Conservation (phyloP, 2,888 invertebrate species). For the Dexiosoma caninum region DNA sequence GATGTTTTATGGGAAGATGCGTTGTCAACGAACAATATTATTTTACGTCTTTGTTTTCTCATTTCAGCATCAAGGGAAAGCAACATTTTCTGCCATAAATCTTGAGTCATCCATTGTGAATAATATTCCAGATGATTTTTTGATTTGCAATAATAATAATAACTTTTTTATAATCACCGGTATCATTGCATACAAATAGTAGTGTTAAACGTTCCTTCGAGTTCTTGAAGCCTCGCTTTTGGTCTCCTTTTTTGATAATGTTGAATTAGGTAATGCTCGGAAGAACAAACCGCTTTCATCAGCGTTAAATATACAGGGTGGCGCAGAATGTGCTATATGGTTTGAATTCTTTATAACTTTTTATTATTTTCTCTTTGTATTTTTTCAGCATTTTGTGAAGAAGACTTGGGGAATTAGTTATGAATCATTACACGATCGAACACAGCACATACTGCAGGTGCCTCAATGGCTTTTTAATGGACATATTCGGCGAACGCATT, state of each 20-base stretch:
- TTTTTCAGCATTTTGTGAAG: too few species aligned
- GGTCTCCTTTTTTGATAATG: constrained; percentile 38
- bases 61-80: constrained; percentile 56
- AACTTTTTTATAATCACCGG: constrained; percentile 60
- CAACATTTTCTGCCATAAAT: constrained; percentile 56
- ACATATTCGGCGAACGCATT: too few species aligned
- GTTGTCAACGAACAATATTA: constrained; percentile 61
- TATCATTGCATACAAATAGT: constrained; percentile 60
- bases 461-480: too few species aligned
- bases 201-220: constrained; percentile 54
- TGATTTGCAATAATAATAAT: constrained; percentile 55
- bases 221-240: constrained; percentile 32
- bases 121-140: constrained; percentile 53
- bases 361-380: too few species aligned
- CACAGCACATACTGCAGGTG: too few species aligned
- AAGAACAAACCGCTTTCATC: constrained; percentile 57
- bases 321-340: too few species aligned
- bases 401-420: too few species aligned
- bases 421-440: too few species aligned
- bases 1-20: constrained; percentile 56
- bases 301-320: constrained; percentile 53
- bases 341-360: too few species aligned
- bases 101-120: constrained; percentile 57
- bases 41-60: constrained; percentile 53
- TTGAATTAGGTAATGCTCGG: constrained; percentile 50